These are phyloP conservation scores for Micropterix aruncella DNA, from an alignment of 2,888 invertebrate genomes.

Conservation along the genomic window DNA sequence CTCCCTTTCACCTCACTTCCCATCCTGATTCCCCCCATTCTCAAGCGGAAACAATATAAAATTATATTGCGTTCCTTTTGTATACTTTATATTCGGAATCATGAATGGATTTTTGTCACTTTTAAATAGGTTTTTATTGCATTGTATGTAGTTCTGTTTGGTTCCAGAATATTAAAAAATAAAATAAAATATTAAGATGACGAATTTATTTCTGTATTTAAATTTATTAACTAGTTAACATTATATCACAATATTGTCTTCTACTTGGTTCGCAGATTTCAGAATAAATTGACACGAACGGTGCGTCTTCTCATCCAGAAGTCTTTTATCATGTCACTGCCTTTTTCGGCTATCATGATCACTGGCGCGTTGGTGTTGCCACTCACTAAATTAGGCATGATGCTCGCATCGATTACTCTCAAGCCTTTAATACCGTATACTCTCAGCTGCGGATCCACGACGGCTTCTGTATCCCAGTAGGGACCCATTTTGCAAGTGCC, in stretches of 20 bases:
- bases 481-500: slow-evolving; percentile 88
- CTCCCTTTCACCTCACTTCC: too few species aligned
- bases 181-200: too few species aligned
- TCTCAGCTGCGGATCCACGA: slow-evolving; percentile 64
- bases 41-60: too few species aligned
- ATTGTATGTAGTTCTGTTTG: too few species aligned
- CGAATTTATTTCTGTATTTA: too few species aligned
- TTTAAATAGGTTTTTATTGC: too few species aligned
- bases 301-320: slow-evolving; percentile 54
- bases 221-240: too few species aligned
- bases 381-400: slow-evolving; percentile 75
- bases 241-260: background rate
- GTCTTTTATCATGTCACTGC: slow-evolving; percentile 75
- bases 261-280: background rate
- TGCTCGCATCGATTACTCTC: slow-evolving; percentile 71
- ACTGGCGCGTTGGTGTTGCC: slow-evolving; percentile 79
- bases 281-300: slow-evolving; percentile 14
- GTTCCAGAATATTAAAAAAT: too few species aligned
- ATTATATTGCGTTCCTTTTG: too few species aligned
- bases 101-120: too few species aligned
- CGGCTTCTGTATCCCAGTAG: slow-evolving; percentile 69
- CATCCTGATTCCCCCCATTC: too few species aligned
- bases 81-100: too few species aligned
- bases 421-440: slow-evolving; percentile 70
- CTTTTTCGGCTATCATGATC: slow-evolving; percentile 86